Base-by-base conservation (phyloP, 23 tunicate species). In the Oikopleura dioica region DNA sequence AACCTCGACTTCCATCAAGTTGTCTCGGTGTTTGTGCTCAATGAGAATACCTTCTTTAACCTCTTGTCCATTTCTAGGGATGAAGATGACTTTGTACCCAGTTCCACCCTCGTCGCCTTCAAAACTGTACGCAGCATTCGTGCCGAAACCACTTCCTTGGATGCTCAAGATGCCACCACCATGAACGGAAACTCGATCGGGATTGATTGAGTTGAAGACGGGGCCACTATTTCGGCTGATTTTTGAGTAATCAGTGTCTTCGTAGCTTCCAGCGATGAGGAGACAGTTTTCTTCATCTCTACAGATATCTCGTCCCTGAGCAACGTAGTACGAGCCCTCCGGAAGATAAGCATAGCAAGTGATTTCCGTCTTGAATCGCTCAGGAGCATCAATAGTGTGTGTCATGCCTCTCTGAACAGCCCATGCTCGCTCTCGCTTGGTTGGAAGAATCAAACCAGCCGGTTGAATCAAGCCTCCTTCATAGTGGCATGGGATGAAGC, bases 181-280 rank as follows among this genome's bases (percentile, higher is more conserved):
- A 9, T 44, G n/a, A n/a, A n/a, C n/a, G n/a, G 72, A 63, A 31
- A 63, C 33, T 21, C 72, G 72, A 63, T 63, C 72, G 5, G 72
- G 72, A 63, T 23, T 12, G 26, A 63, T 63, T 21, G 72, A 63
- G 4, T 23, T 12, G 26, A 63, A 63, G 33, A 12, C 16, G 16
- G 72, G 72, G 30, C 30, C 33, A 2, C 26, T 23, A 63, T 4
- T 2, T 16, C 72, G 30, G 29, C n/a, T n/a, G n/a, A 2, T 24
- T 28, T 21, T 23, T 21, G 4, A 31, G 26, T 21, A 63, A 16
- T 16, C 72, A 63, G 26, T 63, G 29, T 23, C 26, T 4, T 23
- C 30, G 16, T 24, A 31, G 30, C 5, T 28, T 16, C 16, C 2
- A 28, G 33, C 72, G 2, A 12, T 28, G 5, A 63, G 4, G 2